Conservation (phyloP, 2,113 vertebrate genomes). For the Grantiella picta region DNA sequence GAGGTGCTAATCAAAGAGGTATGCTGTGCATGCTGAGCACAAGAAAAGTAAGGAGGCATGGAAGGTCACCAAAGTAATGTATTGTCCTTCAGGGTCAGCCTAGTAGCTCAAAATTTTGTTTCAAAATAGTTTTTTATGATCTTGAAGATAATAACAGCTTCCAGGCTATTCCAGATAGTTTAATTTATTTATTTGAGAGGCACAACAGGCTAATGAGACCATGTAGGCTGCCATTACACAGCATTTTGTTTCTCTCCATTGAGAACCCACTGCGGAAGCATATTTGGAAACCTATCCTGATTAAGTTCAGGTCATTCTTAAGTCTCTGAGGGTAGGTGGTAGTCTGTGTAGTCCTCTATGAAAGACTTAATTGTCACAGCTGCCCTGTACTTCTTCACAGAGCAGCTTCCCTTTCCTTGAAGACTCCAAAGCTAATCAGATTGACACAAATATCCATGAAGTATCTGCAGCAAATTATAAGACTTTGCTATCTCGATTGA, state of each 20-base stretch:
- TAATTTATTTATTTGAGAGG: not conserved
- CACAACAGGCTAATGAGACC: not conserved
- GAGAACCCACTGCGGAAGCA: not conserved
- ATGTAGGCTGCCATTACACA: rapidly evolving
- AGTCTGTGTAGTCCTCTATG: not conserved
- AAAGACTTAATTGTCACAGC: not conserved
- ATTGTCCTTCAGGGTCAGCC: not conserved
- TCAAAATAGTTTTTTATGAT: not conserved
- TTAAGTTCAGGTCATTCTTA: not conserved
- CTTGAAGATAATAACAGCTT: not conserved
- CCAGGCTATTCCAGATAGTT: not conserved
- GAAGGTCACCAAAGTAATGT: not conserved
- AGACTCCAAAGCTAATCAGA: not conserved
- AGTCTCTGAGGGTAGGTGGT: not conserved
- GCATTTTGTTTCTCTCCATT: not conserved
- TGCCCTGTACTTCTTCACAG: not conserved
- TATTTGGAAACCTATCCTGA: not conserved
- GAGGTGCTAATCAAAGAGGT: not conserved
- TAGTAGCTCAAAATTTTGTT: not conserved
- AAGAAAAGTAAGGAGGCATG: not conserved
- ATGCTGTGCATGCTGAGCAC: not conserved
- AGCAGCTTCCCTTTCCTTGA: not conserved
- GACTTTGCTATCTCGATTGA: not conserved
- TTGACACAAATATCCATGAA: not conserved
- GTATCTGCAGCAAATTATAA: not conserved